Evolutionary conservation across 1,140 invertebrate species (phyloP), one percentile per base, ranked within the genome.

Genomic region (Drosophila funebris): DNA sequence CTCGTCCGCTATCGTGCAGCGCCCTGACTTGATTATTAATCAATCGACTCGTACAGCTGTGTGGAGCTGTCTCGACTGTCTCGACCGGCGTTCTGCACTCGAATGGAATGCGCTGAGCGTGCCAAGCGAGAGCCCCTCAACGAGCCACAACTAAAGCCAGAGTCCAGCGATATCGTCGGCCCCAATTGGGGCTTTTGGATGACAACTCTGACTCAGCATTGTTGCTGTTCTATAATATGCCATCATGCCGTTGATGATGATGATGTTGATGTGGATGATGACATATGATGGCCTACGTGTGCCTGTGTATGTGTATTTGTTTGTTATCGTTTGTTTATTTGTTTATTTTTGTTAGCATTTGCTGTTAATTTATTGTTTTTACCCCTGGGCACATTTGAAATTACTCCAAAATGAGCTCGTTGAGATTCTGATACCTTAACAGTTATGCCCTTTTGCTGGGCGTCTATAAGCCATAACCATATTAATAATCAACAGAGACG

Each of bases 71-170:
- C 13, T 52, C 48, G 73, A 50, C 62, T 67, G 79, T 48, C 53
- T 69, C 72, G 57, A 41, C 60, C 83, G 75, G 72, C 83, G 83
- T 87, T 88, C 83, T 88, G 83, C 83, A 88, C 50, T 56, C 66
- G 76, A 88, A 85, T 85, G 82, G 82, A 63, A 66, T 63, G 71
- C 54, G 73, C 52, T 60, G 73, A 62, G 64, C 71, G 52, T 46
- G 73, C 62, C 43, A 62, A 68, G 73, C 74, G 76, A 83, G 76
- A 88, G 76, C 82, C 53, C 46, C 62, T 50, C 43, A 43, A 64
- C 20, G 27, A 71, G 22, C 39, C 24, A 48, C 66, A 63, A 37
- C 43, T 37, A 52, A 54, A 20, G 48, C 20, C 50, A n/a, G 14
- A 46, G 29, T 39, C 63, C 63, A 36, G 29, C 43, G 20, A 27